Base-by-base conservation (phyloP, 2,797 vertebrate genomes). In the Helicolenus hilgendorfi region DNA sequence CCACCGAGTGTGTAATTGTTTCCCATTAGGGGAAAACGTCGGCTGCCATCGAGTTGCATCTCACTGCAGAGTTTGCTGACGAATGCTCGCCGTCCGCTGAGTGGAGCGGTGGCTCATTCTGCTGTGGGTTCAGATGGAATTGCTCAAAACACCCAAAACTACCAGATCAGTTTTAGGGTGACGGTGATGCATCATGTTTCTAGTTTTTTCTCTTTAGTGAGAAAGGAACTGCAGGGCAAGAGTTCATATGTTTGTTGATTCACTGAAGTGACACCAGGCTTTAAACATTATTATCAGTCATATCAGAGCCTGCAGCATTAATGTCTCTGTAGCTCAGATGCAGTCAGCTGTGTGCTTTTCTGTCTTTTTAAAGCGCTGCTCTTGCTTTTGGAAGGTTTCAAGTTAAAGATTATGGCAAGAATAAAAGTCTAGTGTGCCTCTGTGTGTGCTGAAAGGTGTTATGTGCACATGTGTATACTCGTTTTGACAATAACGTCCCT, bases 1-100 rank as follows among this genome's bases (percentile, higher is more conserved):
- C 95, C 96, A 96, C 94, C 91, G 93, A 96, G 95, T 97, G 96
- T 97, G 97, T 97, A 97, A 97, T 97, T 97, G 96, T 96, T 95
- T 97, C 96, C 95, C 95, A 94, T 97, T 97, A 96, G 92, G 90
- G 94, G 89, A 18, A 91, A 92, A 92, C 76, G 90, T 94, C 81
- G 90, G 85, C 94, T 91, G 90, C 95, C 86, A 91, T 88, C 64
- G 80, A 94, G 89, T 93, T 84, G 76, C 90, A 89, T 95, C 92
- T 93, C 91, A 36, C 90, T 62, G 85, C 87, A 72, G 95, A 89
- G 88, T 93, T 94, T 94, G 95, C 95, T 96, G 96, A 97, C 92
- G 89, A 92, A 96, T 95, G 89, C 76, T 86, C 67, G 31, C 85
- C 84, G 92, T 93, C 93, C 93, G 83, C 82, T 71, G 92, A 91